Conservation (phyloP, 2,797 vertebrate genomes). For the Psittacula derbiana region DNA sequence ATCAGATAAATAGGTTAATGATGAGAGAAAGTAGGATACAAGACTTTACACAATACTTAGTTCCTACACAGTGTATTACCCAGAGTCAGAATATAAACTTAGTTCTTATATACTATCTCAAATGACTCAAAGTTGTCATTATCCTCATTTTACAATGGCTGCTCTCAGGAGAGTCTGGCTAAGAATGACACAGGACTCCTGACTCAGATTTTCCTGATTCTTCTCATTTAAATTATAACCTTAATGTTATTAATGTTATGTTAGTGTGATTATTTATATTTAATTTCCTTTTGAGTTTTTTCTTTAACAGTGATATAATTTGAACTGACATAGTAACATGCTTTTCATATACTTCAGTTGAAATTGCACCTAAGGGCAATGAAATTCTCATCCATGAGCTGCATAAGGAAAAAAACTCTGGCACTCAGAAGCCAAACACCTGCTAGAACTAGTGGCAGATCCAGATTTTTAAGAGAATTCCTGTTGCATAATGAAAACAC, state of each 20-base stretch:
- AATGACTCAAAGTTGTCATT: conserved; percentile 26
- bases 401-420: not conserved
- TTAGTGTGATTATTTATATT: conserved; percentile 63
- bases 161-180: conserved; percentile 44
- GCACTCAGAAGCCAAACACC: conserved; percentile 66
- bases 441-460: conserved; percentile 57
- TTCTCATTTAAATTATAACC: conserved; percentile 59
- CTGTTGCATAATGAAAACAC: conserved; percentile 60
- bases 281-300: conserved; percentile 63
- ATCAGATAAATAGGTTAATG: not conserved
- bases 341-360: conserved; percentile 66
- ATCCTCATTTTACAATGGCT: conserved; percentile 47
- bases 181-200: not conserved
- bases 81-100: not conserved
- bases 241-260: conserved; percentile 58
- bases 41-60: not conserved
- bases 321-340: conserved; percentile 63
- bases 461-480: conserved; percentile 69
- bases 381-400: conserved; percentile 64
- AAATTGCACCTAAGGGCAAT: conserved; percentile 61
- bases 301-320: conserved; percentile 63
- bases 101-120: not conserved
- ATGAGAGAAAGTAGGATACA: not conserved
- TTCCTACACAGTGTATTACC: not conserved
- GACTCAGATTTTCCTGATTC: conserved; percentile 37